Percentiles rank a stretch among this genome's conserved stretches.
Conservation (phyloP, 2,888 invertebrate genomes). For the Polydesmus complanatus region DNA sequence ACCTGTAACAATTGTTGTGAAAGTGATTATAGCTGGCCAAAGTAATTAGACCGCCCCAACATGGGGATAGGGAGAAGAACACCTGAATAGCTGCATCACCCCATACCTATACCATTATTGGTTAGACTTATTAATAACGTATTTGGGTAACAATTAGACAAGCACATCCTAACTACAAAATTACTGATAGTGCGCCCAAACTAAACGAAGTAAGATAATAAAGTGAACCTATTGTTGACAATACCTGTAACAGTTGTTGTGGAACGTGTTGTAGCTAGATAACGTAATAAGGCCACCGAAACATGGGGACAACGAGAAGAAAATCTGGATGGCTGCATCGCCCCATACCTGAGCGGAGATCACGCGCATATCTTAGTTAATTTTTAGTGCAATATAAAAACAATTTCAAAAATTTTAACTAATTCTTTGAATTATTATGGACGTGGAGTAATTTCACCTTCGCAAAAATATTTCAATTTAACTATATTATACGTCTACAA, state of each 20-base stretch:
- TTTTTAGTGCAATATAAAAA: too few relatives aligned
- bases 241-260: constrained; percentile 69
- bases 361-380: too few relatives aligned
- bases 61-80: constrained; percentile 18
- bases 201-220: neutral
- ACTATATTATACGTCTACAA: too few relatives aligned
- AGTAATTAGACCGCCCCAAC: constrained; percentile 18
- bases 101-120: constrained; percentile 16
- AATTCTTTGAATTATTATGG: too few relatives aligned
- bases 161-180: neutral
- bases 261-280: constrained; percentile 70
- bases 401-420: too few relatives aligned
- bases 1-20: constrained; percentile 19
- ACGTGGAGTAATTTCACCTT: too few relatives aligned
- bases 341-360: constrained; percentile 71
- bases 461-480: too few relatives aligned
- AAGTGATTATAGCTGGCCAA: constrained; percentile 18
- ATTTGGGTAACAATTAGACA: neutral
- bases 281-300: constrained; percentile 75
- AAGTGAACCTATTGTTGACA: neutral
- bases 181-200: neutral
- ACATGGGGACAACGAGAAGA: constrained; percentile 71
- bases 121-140: neutral
- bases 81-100: constrained; percentile 18
- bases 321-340: constrained; percentile 71